Evolutionary conservation across 2,797 vertebrate species (phyloP), one percentile per base, ranked within the genome.

Genomic region (Acropternis orthonyx): DNA sequence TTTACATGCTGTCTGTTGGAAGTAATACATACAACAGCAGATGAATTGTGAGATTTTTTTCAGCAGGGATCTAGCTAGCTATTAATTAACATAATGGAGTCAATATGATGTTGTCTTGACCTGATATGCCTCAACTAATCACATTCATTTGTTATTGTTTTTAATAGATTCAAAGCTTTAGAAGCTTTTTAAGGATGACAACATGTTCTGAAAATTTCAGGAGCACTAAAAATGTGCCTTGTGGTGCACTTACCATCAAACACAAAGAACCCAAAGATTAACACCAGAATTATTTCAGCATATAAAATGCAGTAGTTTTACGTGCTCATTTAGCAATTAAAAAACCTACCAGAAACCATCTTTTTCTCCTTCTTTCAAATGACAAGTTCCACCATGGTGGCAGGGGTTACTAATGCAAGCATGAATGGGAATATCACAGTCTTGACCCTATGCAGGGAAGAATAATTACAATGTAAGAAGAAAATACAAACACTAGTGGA

Each of bases 371-470:
- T 99, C 99, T 95, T 99, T 99, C 93, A 99, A 98, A 81, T 99
- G 98, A 86, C 99, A 99, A 6, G 99, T 99, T 86, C 99, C 99
- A 10, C 98, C 98, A 23, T 99, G 98, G 86, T 99, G 97, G 94
- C 99, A 99, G 0, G 99, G 99, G 96, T 99, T 99, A 93, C 98
- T 98, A 95, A 99, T 99, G 85, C 99, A 99, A 44, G 99, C 98
- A 24, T 99, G 99, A 95, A 99, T 99, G 7, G 99, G 98, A 86
- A 98, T 95, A 94, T 99, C 99, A 49, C 99, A 99, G 96, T 99
- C 99, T 87, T 99, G 99, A 26, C 99, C 99, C 99, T 99, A 91
- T 10, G 73, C 55, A 93, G 77, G 58, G 71, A 96, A 85, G 6
- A 85, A 91, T 6, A 92, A 41, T 93, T 73, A 32, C 5, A 68